phyloP scores from a whole-genome alignment of 2,797 vertebrate genomes.

The Fundulus diaphanus region DNA sequence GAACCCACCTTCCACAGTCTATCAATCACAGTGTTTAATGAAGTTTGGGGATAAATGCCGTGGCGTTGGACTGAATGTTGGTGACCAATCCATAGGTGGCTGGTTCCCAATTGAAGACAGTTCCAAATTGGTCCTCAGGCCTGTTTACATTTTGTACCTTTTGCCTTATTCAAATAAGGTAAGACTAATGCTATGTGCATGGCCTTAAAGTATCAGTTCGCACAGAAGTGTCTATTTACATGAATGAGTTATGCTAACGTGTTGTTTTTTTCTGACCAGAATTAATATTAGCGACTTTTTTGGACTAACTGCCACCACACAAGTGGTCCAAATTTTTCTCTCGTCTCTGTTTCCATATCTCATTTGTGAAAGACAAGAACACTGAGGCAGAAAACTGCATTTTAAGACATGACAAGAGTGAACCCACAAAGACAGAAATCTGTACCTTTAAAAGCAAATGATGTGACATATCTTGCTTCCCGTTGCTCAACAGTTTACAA shows the following conservation, averaged over 20 bases:
- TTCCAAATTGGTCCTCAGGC: slow-evolving; percentile 57
- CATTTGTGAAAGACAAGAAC: background rate
- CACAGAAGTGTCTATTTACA: background rate
- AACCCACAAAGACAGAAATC: background rate
- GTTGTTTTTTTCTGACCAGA: background rate
- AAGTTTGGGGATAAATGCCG: slow-evolving; percentile 44
- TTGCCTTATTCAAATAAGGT: slow-evolving; percentile 15
- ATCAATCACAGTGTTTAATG: slow-evolving; percentile 72
- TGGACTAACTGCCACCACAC: background rate
- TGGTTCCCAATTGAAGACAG: slow-evolving; percentile 58
- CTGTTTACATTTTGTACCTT: slow-evolving; percentile 33
- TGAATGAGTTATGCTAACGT: too few relatives aligned
- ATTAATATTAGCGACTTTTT: background rate
- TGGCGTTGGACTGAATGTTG: slow-evolving; percentile 47
- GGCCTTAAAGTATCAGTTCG: slow-evolving; percentile 8
- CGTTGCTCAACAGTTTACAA: background rate
- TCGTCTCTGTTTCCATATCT: background rate
- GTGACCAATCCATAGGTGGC: slow-evolving; percentile 64
- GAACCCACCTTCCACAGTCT: slow-evolving; percentile 52
- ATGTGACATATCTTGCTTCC: background rate
- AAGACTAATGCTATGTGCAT: slow-evolving; percentile 6
- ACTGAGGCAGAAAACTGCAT: background rate
- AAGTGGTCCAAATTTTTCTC: background rate
- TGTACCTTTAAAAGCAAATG: background rate
- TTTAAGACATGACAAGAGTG: background rate